A percentile compares a stretch with the other conserved stretches of the same genome.
Evolutionary conservation across 2,888 invertebrate species (phyloP).

Genomic region (Drosophila multiciliata): DNA sequence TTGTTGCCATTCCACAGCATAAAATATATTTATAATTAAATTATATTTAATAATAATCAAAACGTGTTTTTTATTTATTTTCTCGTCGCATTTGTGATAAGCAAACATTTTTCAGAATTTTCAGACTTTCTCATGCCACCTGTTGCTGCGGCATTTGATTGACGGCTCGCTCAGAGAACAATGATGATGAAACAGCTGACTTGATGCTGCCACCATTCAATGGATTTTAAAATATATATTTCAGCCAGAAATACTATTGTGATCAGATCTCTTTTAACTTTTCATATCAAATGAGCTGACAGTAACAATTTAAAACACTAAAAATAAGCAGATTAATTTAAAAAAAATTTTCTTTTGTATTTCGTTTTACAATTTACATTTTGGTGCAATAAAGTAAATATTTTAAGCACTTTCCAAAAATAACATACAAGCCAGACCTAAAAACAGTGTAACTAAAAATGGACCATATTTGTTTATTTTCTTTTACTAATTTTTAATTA

Average conservation of each 20-base stretch:
- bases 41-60: neutral
- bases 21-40: neutral
- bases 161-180: conserved; percentile 16
- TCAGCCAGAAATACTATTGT: neutral
- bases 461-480: neutral
- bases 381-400: neutral
- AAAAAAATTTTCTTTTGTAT: neutral
- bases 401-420: neutral
- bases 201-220: neutral
- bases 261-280: neutral
- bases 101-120: conserved; percentile 19
- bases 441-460: neutral
- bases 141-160: conserved; percentile 39
- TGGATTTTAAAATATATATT: neutral
- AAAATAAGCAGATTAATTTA: neutral
- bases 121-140: conserved; percentile 24
- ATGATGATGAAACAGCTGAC: conserved; percentile 38
- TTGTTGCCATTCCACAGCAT: neutral
- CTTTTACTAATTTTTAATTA: neutral
- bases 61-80: conserved; percentile 15
- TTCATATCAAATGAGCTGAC: neutral
- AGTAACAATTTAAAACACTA: neutral
- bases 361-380: neutral
- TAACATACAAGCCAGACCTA: neutral
- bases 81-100: neutral